A percentile compares a stretch with the other conserved stretches of the same genome.
These are phyloP conservation scores for Bostrychus sinensis DNA, from an alignment of 2,113 vertebrate species.

Conservation along the genomic window DNA sequence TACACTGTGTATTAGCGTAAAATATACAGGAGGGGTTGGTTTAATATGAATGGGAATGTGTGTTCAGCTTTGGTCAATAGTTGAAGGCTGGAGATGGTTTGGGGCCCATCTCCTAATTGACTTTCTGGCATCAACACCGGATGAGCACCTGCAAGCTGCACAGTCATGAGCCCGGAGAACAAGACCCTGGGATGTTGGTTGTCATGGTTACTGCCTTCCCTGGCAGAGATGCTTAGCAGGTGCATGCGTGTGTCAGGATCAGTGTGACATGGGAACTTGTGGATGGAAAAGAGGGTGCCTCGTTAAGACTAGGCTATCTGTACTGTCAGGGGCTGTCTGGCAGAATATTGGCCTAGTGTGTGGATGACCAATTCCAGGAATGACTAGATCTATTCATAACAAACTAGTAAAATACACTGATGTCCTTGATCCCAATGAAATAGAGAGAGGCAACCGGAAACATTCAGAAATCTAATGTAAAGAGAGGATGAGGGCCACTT, in stretches of 20 bases:
- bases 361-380: slow-evolving; percentile 60
- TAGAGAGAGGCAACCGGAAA: slow-evolving; percentile 24
- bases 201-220: slow-evolving; percentile 75
- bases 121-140: slow-evolving; percentile 76
- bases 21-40: slow-evolving; percentile 48
- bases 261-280: slow-evolving; percentile 76
- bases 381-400: slow-evolving; percentile 74
- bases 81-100: slow-evolving; percentile 67
- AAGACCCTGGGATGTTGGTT: slow-evolving; percentile 75
- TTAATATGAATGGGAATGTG: slow-evolving; percentile 68
- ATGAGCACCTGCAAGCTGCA: slow-evolving; percentile 80
- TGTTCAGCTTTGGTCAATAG: slow-evolving; percentile 70
- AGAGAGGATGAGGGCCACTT: neutral
- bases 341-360: slow-evolving; percentile 59
- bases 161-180: slow-evolving; percentile 72
- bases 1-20: slow-evolving; percentile 45
- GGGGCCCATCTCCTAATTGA: slow-evolving; percentile 75
- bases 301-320: slow-evolving; percentile 76
- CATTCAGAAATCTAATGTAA: slow-evolving; percentile 18
- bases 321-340: slow-evolving; percentile 69
- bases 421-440: slow-evolving; percentile 47
- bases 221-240: slow-evolving; percentile 76
- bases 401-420: slow-evolving; percentile 41
- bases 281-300: slow-evolving; percentile 68
- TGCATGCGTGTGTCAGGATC: slow-evolving; percentile 73